Evolutionary conservation across 2,113 vertebrate species (phyloP).

Genomic region (Phyllopteryx taeniolatus): DNA sequence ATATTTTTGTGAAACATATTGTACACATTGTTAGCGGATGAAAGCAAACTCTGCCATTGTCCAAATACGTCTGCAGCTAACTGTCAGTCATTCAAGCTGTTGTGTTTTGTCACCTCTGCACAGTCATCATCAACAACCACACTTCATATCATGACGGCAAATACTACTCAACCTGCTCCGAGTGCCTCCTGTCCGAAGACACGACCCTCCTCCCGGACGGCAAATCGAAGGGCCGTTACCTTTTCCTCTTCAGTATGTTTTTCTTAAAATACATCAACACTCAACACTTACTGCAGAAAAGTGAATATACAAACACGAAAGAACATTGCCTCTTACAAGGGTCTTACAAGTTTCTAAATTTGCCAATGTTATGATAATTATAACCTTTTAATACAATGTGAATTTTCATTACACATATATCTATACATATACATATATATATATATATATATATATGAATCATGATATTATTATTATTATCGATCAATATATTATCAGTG

Average conservation of each 20-base stretch:
- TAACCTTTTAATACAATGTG: too few species aligned
- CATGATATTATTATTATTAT: too few species aligned
- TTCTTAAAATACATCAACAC: neutral
- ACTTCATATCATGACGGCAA: conserved; percentile 70
- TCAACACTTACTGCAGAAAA: neutral
- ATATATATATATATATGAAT: too few species aligned
- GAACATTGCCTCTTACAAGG: too few species aligned
- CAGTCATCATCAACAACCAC: conserved; percentile 66
- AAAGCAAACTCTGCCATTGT: neutral
- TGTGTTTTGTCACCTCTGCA: conserved; percentile 1
- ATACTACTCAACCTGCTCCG: conserved; percentile 62
- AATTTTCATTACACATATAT: too few species aligned
- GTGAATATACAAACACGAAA: too few species aligned
- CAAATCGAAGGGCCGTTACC: conserved; percentile 61
- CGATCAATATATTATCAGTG: too few species aligned
- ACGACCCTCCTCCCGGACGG: conserved; percentile 62
- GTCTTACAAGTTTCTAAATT: too few species aligned
- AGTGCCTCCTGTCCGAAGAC: conserved; percentile 69
- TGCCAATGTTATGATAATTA: too few species aligned
- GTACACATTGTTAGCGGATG: neutral
- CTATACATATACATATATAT: too few species aligned
- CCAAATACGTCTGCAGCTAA: neutral
- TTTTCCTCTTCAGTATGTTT: conserved; percentile 65
- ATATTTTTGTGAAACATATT: neutral
- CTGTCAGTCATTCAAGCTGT: neutral